Conservation (phyloP, 1,140 invertebrate genomes). For the Sitobion miscanthi region DNA sequence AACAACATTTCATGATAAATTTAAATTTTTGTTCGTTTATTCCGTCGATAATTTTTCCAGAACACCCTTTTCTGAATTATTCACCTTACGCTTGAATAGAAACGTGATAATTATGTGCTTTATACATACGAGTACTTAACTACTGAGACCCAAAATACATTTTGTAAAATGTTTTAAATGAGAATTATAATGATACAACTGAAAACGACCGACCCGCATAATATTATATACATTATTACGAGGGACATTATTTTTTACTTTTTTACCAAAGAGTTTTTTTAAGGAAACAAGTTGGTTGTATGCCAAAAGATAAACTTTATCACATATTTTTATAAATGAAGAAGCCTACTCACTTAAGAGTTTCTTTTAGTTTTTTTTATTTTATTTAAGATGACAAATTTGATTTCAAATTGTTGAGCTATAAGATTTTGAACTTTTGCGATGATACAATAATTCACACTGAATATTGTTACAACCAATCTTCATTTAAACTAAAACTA, state of each 20-base stretch:
- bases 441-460: neutral
- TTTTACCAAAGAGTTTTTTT: neutral
- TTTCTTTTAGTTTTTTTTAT: neutral
- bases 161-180: neutral
- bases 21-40: neutral
- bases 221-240: neutral
- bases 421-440: neutral
- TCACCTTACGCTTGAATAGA: neutral
- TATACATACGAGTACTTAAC: neutral
- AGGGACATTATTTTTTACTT: neutral
- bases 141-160: neutral
- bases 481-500: neutral
- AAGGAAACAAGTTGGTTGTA: neutral
- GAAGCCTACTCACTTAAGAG: neutral
- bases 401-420: neutral
- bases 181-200: neutral
- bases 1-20: neutral
- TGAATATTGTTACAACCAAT: neutral
- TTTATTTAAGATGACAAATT: neutral
- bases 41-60: neutral
- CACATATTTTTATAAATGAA: slow-evolving; percentile 2
- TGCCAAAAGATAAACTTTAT: neutral
- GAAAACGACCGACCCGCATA: neutral
- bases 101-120: neutral
- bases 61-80: neutral